phyloP scores from a whole-genome alignment of 2,113 vertebrate species.

The Cygnus atratus region DNA sequence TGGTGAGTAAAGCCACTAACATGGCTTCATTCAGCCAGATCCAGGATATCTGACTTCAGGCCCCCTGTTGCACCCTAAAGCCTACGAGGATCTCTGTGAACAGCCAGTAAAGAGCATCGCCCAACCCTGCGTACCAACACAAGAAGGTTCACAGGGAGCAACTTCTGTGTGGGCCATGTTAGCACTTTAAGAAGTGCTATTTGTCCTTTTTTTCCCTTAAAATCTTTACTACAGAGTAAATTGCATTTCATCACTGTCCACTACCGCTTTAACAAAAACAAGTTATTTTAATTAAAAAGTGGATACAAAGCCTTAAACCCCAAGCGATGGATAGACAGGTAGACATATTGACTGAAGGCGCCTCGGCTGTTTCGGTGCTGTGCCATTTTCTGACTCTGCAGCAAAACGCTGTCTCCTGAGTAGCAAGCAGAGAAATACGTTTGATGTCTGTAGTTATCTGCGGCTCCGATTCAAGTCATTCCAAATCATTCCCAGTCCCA shows the following conservation, averaged over 20 bases:
- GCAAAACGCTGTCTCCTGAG: slow-evolving; percentile 22
- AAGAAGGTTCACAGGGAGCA: background rate
- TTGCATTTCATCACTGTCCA: background rate
- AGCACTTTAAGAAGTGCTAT: background rate
- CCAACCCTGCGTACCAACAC: background rate
- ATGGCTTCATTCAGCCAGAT: background rate
- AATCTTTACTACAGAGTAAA: background rate
- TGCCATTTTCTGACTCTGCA: background rate
- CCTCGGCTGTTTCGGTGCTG: background rate
- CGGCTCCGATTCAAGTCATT: background rate
- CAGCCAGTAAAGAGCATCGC: background rate
- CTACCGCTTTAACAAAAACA: background rate
- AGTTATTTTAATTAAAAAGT: background rate
- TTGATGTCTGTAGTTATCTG: slow-evolving; percentile 20
- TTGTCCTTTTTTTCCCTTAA: background rate
- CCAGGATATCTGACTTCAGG: background rate
- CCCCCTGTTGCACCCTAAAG: background rate
- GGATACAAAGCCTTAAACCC: background rate
- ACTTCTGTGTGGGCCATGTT: fast-evolving
- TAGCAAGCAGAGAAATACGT: background rate
- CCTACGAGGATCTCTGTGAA: background rate
- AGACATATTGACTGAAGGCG: background rate
- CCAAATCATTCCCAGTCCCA: background rate
- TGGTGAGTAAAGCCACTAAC: background rate
- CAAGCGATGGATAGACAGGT: background rate